Conservation (phyloP, 2,113 vertebrate genomes). For the Lamprologus tigripictilis region DNA sequence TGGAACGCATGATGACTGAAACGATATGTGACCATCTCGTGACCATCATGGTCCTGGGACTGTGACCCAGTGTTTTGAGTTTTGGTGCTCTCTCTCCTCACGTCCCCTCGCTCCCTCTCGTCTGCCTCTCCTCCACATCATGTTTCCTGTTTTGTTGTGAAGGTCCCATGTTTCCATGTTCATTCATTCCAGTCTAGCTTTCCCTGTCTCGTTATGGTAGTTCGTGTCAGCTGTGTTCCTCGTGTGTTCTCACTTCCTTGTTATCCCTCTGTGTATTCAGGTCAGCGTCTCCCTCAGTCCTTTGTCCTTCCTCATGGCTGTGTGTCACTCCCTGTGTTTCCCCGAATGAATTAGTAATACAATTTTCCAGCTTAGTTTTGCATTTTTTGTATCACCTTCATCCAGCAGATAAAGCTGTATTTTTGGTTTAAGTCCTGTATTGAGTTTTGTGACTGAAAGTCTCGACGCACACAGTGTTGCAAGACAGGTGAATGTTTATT, state of each 20-base stretch:
- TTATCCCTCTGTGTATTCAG: neutral
- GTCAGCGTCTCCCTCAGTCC: neutral
- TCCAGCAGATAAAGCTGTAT: neutral
- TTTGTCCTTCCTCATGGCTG: neutral
- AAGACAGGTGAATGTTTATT: neutral
- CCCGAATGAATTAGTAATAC: neutral
- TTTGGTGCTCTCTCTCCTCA: neutral
- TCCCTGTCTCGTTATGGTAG: neutral
- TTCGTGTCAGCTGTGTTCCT: neutral
- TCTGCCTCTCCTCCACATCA: neutral
- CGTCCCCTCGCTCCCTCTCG: neutral
- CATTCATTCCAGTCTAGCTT: accelerated
- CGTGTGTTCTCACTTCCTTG: neutral
- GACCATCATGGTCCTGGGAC: neutral
- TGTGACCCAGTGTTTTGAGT: neutral
- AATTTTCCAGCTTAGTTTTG: neutral
- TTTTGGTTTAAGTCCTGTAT: neutral
- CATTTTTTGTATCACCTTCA: neutral
- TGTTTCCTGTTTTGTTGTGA: neutral
- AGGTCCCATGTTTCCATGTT: neutral
- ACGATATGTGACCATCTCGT: neutral
- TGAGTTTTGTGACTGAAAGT: neutral
- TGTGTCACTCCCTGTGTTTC: neutral
- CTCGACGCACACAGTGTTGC: neutral
- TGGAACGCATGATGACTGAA: neutral